Base-by-base conservation (phyloP, 2,113 vertebrate species). In the Sceloporus undulatus region DNA sequence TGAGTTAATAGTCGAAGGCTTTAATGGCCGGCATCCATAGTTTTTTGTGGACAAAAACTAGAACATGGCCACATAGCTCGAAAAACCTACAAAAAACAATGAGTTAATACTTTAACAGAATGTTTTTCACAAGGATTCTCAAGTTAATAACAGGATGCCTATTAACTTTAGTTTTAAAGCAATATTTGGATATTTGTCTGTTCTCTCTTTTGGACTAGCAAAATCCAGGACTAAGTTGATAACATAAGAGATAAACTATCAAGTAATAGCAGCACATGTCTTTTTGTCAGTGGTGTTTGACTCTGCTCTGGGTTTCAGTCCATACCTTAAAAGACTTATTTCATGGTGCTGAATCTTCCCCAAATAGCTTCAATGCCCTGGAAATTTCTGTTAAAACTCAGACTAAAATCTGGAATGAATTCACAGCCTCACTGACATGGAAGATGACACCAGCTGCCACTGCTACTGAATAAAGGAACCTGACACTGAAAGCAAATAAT, bases 81-180 rank as follows among this genome's bases (percentile, higher is more conserved):
- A 34, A 34, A 34, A 34, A 34, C 34, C 34, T 1, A 34, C 34
- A 34, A 34, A 34, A 34, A 34, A 27, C 16, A 77, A 1, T 29
- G 25, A 56, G 29, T 79, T 16, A 18, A 14, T 56, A 21, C 21
- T 18, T 82, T 68, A 13, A 0, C 29, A 82, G 65, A 91, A 27
- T 70, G 34, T 59, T 23, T 88, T 85, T 90, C 74, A 34, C 9
- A 75, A 70, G 8, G 2, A 65, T 83, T 85, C 80, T 73, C 52
- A 54, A 85, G 85, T 54, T 25, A 1, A 66, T 84, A 87, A 1
- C 3, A 77, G 9, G 1, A 70, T 1, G 48, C 54, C 3, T 27
- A 42, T 85, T 54, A 40, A 40, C 8, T 9, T 42, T 25, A 42
- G 9, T n/a, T 74, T 74, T 81, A 8, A 52, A 79, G n/a, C 21